Conservation (phyloP, 2,797 vertebrate genomes). For the Rallus crepitans region DNA sequence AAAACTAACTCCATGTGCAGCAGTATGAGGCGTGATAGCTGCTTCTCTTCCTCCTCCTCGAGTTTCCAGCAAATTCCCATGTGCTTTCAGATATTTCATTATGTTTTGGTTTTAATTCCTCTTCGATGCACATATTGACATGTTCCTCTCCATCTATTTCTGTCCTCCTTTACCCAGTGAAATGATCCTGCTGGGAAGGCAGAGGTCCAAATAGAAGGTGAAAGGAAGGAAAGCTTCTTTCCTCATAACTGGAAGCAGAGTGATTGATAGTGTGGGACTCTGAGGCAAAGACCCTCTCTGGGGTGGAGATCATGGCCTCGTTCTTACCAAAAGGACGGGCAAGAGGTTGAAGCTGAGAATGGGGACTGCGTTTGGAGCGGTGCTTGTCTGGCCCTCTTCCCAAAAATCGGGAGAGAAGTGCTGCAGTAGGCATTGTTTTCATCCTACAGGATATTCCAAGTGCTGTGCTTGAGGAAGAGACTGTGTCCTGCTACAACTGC, state of each 20-base stretch:
- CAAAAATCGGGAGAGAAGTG: background rate
- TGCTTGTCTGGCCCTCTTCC: constrained; percentile 27
- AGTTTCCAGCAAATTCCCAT: constrained; percentile 32
- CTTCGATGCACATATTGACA: constrained; percentile 18
- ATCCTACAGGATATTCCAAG: background rate
- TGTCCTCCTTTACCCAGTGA: constrained; percentile 2
- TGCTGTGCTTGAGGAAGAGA: background rate
- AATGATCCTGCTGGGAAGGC: background rate
- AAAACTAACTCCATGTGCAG: background rate
- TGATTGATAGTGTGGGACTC: constrained; percentile 24
- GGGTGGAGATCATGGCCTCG: background rate
- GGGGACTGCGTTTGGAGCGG: background rate
- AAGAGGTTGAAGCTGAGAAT: background rate
- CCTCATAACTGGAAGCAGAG: background rate
- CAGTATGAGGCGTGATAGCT: background rate
- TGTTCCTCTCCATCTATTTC: constrained; percentile 8
- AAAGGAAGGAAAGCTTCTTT: constrained; percentile 55
- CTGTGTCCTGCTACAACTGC: background rate
- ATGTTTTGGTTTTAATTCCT: constrained; percentile 34
- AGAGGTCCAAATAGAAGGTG: constrained; percentile 31
- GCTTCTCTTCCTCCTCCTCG: constrained; percentile 19
- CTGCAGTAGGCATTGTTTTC: background rate
- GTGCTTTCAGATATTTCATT: constrained; percentile 48
- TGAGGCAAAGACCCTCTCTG: background rate
- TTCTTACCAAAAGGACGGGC: background rate